Evolutionary conservation across 2,888 invertebrate species (phyloP).

Genomic region (Hydriomena furcata): DNA sequence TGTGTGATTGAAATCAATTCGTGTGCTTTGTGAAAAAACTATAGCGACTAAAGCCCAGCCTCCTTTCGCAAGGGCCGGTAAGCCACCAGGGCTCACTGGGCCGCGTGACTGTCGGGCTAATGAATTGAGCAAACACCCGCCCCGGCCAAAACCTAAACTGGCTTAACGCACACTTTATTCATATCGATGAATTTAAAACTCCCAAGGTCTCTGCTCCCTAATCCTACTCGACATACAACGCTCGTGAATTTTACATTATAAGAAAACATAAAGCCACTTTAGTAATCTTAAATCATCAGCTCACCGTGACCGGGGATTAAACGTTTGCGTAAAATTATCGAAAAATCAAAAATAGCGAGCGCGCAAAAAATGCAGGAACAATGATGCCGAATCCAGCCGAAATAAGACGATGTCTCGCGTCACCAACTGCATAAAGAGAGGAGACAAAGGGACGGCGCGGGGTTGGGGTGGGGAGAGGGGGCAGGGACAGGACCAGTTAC

Average conservation of each 20-base stretch:
- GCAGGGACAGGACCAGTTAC: slow-evolving; percentile 65
- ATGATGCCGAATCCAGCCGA: slow-evolving; percentile 59
- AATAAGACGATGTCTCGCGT: slow-evolving; percentile 70
- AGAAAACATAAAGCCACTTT: slow-evolving; percentile 3
- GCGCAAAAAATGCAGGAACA: slow-evolving; percentile 50
- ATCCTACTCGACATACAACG: slow-evolving; percentile 17
- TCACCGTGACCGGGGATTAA: slow-evolving; percentile 22
- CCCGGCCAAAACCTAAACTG: slow-evolving; percentile 26
- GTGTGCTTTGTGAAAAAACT: too few species aligned
- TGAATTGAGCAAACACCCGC: slow-evolving; percentile 57
- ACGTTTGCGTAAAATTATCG: slow-evolving; percentile 29
- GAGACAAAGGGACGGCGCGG: slow-evolving; percentile 69
- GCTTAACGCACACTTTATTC: slow-evolving; percentile 31
- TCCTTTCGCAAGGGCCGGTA: slow-evolving; percentile 59
- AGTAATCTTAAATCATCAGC: slow-evolving; percentile 30
- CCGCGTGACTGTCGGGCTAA: slow-evolving; percentile 48
- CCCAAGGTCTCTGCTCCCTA: slow-evolving; percentile 23
- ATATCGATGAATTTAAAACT: slow-evolving; percentile 25
- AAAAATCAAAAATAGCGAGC: slow-evolving; percentile 44
- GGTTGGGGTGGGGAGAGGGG: slow-evolving; percentile 38
- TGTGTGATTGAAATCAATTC: too few species aligned
- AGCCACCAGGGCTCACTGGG: slow-evolving; percentile 45
- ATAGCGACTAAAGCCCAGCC: too few species aligned
- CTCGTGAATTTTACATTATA: slow-evolving; percentile 25
- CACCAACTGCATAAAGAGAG: slow-evolving; percentile 74